These are phyloP conservation scores for Chrysopilus asiliformis DNA, from an alignment of 2,888 invertebrate species.

Conservation along the genomic window DNA sequence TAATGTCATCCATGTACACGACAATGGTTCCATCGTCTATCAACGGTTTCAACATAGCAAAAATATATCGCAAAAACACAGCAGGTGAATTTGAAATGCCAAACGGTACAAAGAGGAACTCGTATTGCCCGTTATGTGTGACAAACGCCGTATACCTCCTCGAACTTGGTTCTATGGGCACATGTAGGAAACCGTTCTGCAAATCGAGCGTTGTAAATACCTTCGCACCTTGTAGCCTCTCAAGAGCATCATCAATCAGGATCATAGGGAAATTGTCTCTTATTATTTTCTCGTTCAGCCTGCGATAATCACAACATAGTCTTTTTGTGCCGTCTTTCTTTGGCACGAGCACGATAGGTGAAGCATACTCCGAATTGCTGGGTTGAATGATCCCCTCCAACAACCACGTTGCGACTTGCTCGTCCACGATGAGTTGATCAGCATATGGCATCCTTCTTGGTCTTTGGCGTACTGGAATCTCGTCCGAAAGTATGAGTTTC, in stretches of 20 bases:
- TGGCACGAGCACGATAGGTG: too few relatives aligned
- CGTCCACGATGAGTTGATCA: too few relatives aligned
- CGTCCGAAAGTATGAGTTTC: too few relatives aligned
- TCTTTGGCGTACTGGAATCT: too few relatives aligned
- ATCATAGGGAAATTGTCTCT: too few relatives aligned
- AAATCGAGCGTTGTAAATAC: slow-evolving; percentile 15
- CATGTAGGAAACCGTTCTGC: slow-evolving; percentile 24
- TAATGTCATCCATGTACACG: slow-evolving; percentile 10
- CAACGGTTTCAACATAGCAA: slow-evolving; percentile 4
- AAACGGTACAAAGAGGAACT: slow-evolving; percentile 29
- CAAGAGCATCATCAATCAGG: slow-evolving; percentile 28
- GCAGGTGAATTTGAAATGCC: slow-evolving; percentile 27
- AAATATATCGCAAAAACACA: slow-evolving; percentile 21
- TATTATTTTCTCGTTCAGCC: too few relatives aligned
- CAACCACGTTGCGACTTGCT: too few relatives aligned
- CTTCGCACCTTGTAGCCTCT: slow-evolving; percentile 15
- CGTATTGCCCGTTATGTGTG: slow-evolving; percentile 26
- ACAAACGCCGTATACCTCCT: slow-evolving; percentile 29
- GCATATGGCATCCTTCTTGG: too few relatives aligned
- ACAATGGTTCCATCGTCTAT: slow-evolving; percentile 7
- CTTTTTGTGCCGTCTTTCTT: too few relatives aligned
- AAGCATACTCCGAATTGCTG: too few relatives aligned
- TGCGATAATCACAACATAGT: too few relatives aligned
- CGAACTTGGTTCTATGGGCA: slow-evolving; percentile 19
- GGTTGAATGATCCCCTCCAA: too few relatives aligned